Base-by-base conservation (phyloP, 2,797 vertebrate species). In the Labeo calbasu region DNA sequence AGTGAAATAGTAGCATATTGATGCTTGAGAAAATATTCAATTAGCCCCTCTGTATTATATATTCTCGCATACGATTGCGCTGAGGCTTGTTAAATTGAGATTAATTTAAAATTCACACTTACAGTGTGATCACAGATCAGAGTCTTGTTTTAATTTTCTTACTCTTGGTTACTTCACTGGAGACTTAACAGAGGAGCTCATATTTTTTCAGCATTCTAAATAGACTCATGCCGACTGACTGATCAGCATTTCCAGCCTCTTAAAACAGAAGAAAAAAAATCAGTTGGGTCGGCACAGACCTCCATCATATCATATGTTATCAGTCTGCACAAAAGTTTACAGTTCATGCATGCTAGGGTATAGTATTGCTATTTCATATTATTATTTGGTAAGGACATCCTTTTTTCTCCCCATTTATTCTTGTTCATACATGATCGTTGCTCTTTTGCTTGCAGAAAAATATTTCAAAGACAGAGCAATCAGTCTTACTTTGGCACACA, bases 401-500 rank as follows among this genome's bases (percentile, higher is more conserved):
- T 63, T 57, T 57, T 43, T 48, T 68, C 36, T 21, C 28, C 51
- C 59, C 15, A 14, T 70, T 86, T 83, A n/a, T 79, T 43, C 50
- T 77, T 32, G 40, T 84, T 84, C 59, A 46, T 71, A 32, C 71
- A 65, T 53, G 72, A 84, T 76, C 3, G 77, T 21, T 73, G 76
- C 40, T 71, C 92, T 94, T 92, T 95, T 94, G 83, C 86, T 84
- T 87, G 73, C 83, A 82, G 59, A n/a, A 25, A 80, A 77, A 78
- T 40, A 77, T 89, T 91, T 91, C 90, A 86, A 91, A 93, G 91
- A 92, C 92, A 91, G 91, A 88, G 88, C 91, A 90, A 93, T 92
- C 93, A 92, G 92, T 94, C 91, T 93, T 92, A 90, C 82, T 87
- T 89, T 91, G 90, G 92, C 90, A 90, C 89, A 91, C 55, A 86